Evolutionary conservation across 2,888 invertebrate species (phyloP).

Genomic region (Hybos culiciformis): DNA sequence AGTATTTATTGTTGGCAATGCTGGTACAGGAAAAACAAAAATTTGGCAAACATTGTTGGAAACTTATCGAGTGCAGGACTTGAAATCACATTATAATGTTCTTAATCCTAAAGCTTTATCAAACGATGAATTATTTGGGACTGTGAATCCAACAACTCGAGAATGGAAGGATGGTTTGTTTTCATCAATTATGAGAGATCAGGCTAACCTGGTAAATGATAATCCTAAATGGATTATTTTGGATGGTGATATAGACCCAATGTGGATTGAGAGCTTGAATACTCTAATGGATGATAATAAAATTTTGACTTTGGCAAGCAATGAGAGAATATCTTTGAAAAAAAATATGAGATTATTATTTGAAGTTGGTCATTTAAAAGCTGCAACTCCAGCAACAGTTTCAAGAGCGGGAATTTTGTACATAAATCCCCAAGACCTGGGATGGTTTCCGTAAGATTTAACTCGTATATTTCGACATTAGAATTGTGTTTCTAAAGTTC

Average conservation of each 20-base stretch:
- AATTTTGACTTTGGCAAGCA: conserved; percentile 85
- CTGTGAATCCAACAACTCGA: conserved; percentile 83
- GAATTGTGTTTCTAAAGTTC: too few species aligned
- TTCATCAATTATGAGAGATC: conserved; percentile 86
- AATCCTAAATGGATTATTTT: conserved; percentile 90
- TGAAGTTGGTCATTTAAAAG: conserved; percentile 80
- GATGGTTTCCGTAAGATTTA: conserved; percentile 77
- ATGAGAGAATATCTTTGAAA: conserved; percentile 84
- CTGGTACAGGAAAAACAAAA: conserved; percentile 86
- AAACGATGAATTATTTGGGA: conserved; percentile 88
- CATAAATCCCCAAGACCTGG: conserved; percentile 85
- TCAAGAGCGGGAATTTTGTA: conserved; percentile 90
- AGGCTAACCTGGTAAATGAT: conserved; percentile 56
- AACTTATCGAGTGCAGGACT: conserved; percentile 51
- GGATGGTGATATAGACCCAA: conserved; percentile 72
- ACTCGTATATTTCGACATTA: too few species aligned
- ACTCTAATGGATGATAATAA: conserved; percentile 98
- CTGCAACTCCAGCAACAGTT: conserved; percentile 92
- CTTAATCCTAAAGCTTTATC: conserved; percentile 89
- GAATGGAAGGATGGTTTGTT: conserved; percentile 89
- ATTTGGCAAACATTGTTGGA: conserved; percentile 82
- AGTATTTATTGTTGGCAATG: conserved; percentile 74
- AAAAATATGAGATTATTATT: conserved; percentile 81
- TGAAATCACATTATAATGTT: conserved; percentile 74
- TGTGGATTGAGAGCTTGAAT: conserved; percentile 92